Percentiles rank a stretch among this genome's conserved stretches.
Conservation (phyloP, 2,888 invertebrate genomes). For the Halictus ligatus region DNA sequence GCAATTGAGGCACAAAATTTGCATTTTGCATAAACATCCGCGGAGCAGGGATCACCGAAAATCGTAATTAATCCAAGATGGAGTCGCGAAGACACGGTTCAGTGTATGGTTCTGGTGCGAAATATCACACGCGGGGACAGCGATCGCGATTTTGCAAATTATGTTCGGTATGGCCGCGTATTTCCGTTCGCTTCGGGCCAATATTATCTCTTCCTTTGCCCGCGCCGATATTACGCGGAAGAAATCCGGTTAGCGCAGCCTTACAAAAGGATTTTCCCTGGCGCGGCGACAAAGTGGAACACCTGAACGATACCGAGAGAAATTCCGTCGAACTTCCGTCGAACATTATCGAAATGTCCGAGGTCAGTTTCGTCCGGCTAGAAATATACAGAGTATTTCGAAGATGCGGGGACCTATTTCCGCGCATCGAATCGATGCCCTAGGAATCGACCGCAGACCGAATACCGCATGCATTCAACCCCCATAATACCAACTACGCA, state of each 20-base stretch:
- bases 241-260: conserved; percentile 33
- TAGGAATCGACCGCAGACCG: neutral
- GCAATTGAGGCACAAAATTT: too few relatives aligned
- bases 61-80: neutral
- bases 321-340: neutral
- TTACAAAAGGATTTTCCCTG: neutral
- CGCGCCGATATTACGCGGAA: conserved; percentile 4
- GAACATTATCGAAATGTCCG: neutral
- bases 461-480: neutral
- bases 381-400: conserved; percentile 6
- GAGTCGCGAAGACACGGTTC: neutral
- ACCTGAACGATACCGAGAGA: neutral
- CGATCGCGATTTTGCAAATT: neutral
- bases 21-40: neutral
- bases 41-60: neutral
- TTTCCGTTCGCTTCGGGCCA: conserved; percentile 5
- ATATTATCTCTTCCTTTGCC: conserved; percentile 31
- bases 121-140: neutral
- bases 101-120: too few relatives aligned
- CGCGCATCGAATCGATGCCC: neutral
- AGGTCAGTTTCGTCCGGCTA: neutral
- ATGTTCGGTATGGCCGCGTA: neutral
- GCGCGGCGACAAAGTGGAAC: neutral
- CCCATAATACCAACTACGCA: neutral
- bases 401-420: conserved; percentile 9